Percentiles rank a stretch among this genome's conserved stretches.
These are phyloP conservation scores for Pangasius krempfi DNA, from an alignment of 2,797 vertebrate species.

Conservation along the genomic window DNA sequence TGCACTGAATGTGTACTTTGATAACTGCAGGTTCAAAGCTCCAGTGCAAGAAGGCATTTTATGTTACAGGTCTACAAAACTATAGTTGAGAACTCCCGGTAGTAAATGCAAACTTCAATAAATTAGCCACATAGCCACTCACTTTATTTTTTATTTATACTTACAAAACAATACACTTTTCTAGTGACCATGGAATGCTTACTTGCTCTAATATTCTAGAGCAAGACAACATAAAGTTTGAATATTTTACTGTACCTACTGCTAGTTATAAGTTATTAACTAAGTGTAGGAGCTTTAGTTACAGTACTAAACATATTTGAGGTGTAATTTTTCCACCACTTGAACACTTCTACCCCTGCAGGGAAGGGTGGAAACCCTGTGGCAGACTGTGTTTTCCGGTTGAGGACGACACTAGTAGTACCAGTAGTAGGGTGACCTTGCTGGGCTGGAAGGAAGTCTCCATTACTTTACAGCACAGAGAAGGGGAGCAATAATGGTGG, in stretches of 20 bases:
- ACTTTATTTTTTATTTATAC: not conserved
- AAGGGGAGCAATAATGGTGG: conserved; percentile 31
- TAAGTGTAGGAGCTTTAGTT: not conserved
- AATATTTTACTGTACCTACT: not conserved
- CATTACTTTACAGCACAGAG: conserved; percentile 29
- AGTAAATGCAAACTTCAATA: not conserved
- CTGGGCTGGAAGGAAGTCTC: conserved; percentile 40
- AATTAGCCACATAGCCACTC: not conserved
- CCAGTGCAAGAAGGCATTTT: not conserved
- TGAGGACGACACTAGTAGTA: conserved; percentile 40
- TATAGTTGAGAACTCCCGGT: not conserved
- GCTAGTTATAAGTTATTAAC: not conserved
- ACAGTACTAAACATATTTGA: not conserved
- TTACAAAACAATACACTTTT: not conserved
- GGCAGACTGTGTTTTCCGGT: conserved; percentile 21
- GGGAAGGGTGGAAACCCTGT: conserved; percentile 27
- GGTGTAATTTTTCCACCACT: conserved; percentile 6
- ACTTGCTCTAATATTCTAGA: not conserved
- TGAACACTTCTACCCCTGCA: conserved; percentile 20
- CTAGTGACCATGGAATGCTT: not conserved
- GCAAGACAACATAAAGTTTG: not conserved
- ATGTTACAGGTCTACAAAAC: not conserved
- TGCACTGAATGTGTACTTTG: not conserved
- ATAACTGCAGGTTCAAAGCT: not conserved
- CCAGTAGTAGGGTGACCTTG: conserved; percentile 39